Evolutionary conservation across 2,113 vertebrate species (phyloP).

Genomic region (Pelusios castaneus): DNA sequence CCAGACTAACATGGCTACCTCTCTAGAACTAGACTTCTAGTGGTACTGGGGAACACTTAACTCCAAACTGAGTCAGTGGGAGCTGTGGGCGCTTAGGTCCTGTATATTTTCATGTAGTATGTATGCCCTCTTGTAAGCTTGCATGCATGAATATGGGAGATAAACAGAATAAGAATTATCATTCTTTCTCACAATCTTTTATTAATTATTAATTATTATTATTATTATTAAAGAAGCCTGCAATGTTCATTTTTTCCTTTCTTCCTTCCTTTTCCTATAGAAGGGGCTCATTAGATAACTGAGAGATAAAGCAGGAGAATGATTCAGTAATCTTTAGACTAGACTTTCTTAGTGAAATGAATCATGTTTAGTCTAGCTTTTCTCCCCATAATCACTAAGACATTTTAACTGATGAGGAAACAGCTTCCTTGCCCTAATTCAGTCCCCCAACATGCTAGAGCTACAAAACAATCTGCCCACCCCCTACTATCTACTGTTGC

Average conservation of each 20-base stretch:
- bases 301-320: not conserved
- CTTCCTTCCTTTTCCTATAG: not conserved
- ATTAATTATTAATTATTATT: too few species aligned
- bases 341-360: not conserved
- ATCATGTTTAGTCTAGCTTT: not conserved
- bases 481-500: not conserved
- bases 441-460: not conserved
- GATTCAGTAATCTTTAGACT: not conserved
- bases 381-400: not conserved
- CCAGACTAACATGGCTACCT: too few species aligned
- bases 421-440: not conserved
- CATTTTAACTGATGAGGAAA: not conserved
- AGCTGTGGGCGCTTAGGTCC: not conserved
- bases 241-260: rapidly evolving
- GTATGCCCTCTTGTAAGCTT: not conserved
- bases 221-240: too few species aligned
- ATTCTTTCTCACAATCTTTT: not conserved
- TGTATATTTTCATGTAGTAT: not conserved
- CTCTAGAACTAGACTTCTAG: too few species aligned
- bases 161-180: not conserved
- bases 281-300: not conserved
- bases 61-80: rapidly evolving
- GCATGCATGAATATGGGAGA: not conserved
- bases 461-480: not conserved
- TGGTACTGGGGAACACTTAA: not conserved